Conservation (phyloP, 2,113 vertebrate species). For the Chlamydotis undulata region DNA sequence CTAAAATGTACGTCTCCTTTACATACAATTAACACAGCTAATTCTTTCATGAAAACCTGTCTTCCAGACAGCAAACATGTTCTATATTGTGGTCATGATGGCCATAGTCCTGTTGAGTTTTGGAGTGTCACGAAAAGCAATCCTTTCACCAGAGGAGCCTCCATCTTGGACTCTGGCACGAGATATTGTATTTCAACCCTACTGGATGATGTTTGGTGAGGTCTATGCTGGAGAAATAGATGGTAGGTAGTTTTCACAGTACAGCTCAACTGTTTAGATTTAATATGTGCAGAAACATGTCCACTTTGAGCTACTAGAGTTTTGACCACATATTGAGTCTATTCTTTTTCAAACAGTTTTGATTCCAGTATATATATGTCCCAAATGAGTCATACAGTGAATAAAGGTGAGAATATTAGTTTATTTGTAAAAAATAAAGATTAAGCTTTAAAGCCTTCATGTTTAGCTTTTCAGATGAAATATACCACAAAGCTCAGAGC, state of each 20-base stretch:
- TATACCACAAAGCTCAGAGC: background rate
- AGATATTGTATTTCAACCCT: constrained; percentile 93
- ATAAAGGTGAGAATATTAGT: background rate
- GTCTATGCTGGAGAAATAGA: constrained; percentile 92
- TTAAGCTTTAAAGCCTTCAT: background rate
- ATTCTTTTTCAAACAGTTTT: background rate
- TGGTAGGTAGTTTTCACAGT: constrained; percentile 73
- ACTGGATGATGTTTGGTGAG: constrained; percentile 99
- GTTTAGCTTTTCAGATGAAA: background rate
- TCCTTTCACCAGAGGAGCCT: constrained; percentile 87
- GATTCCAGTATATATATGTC: background rate
- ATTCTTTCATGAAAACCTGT: background rate
- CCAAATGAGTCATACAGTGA: background rate
- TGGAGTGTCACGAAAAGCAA: constrained; percentile 92
- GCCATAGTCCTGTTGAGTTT: constrained; percentile 94
- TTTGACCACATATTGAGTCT: background rate
- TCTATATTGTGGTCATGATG: constrained; percentile 98
- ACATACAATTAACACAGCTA: background rate
- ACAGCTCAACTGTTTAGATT: background rate
- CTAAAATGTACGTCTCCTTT: background rate
- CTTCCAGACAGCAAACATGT: constrained; percentile 93
- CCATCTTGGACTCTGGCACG: constrained; percentile 90
- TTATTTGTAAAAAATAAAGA: background rate
- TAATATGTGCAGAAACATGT: background rate
- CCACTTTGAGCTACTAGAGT: background rate